Percentiles rank a stretch among this genome's conserved stretches.
These are phyloP conservation scores for Melitaea cinxia DNA, from an alignment of 1,140 invertebrate genomes.

Conservation along the genomic window DNA sequence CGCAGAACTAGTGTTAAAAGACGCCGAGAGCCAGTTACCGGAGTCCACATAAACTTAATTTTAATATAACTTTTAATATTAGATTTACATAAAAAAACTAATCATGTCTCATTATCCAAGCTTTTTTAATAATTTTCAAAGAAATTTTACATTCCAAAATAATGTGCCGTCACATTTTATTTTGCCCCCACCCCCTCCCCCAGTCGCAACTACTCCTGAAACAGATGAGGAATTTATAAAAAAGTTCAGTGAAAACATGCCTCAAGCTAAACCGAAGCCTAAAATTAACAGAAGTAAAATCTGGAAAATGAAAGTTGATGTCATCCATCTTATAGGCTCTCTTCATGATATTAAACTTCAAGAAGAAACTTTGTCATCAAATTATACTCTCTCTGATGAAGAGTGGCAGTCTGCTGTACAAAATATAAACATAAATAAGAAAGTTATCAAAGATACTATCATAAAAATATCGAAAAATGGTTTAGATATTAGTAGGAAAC, in stretches of 20 bases:
- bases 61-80: conserved; percentile 45
- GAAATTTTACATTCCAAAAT: conserved; percentile 71
- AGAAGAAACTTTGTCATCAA: conserved; percentile 69
- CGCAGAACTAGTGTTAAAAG: conserved; percentile 86
- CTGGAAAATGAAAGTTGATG: conserved; percentile 59
- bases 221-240: conserved; percentile 63
- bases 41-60: conserved; percentile 48
- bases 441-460: conserved; percentile 71
- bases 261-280: conserved; percentile 26
- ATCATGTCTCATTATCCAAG: conserved; percentile 72
- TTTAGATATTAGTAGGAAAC: conserved; percentile 73
- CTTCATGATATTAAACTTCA: conserved; percentile 74
- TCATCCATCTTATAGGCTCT: conserved; percentile 51
- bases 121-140: conserved; percentile 62
- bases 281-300: conserved; percentile 38
- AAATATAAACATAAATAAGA: conserved; percentile 75
- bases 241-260: conserved; percentile 46
- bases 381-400: conserved; percentile 69
- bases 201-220: conserved; percentile 34
- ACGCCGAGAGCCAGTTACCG: conserved; percentile 85
- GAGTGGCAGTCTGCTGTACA: conserved; percentile 81
- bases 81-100: conserved; percentile 51
- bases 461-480: conserved; percentile 67
- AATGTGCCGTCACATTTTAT: conserved; percentile 24
- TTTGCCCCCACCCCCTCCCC: conserved; percentile 48